phyloP scores from a whole-genome alignment of 2,888 invertebrate species.

The Lasioglossum morio region DNA sequence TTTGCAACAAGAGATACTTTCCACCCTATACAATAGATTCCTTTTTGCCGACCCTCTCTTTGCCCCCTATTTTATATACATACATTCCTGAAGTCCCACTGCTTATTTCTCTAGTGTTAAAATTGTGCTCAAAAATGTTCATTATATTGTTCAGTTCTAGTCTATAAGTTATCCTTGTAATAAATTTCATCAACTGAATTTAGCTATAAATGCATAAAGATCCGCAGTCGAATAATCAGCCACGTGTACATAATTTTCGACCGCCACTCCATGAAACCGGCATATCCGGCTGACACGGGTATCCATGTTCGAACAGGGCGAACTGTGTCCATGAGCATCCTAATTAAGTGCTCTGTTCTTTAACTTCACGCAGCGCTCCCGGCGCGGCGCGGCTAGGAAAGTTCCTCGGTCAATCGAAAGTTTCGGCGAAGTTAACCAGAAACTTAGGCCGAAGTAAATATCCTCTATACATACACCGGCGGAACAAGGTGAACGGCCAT shows the following conservation, averaged over 20 bases:
- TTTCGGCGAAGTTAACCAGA: constrained; percentile 33
- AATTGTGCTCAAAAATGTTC: too few species aligned
- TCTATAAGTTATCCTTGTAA: too few species aligned
- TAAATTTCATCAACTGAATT: too few species aligned
- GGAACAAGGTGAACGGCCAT: constrained; percentile 19
- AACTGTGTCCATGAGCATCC: neutral
- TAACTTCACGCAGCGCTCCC: constrained; percentile 18
- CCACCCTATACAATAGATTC: too few species aligned
- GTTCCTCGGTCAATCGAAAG: constrained; percentile 57
- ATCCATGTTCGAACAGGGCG: neutral
- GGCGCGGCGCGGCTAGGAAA: constrained; percentile 13
- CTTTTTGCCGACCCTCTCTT: too few species aligned
- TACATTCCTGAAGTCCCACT: too few species aligned
- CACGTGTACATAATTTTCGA: neutral
- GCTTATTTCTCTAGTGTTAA: too few species aligned
- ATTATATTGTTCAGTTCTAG: too few species aligned
- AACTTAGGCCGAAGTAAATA: constrained; percentile 53
- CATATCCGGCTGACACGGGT: neutral
- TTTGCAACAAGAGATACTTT: too few species aligned
- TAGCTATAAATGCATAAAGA: too few species aligned
- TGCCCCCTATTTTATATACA: too few species aligned
- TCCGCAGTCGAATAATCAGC: too few species aligned
- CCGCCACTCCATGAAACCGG: neutral
- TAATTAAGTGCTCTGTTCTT: constrained; percentile 40
- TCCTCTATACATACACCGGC: constrained; percentile 28